Percentiles rank a stretch among this genome's conserved stretches.
phyloP scores from a whole-genome alignment of 2,888 invertebrate genomes.

The Nezara viridula region DNA sequence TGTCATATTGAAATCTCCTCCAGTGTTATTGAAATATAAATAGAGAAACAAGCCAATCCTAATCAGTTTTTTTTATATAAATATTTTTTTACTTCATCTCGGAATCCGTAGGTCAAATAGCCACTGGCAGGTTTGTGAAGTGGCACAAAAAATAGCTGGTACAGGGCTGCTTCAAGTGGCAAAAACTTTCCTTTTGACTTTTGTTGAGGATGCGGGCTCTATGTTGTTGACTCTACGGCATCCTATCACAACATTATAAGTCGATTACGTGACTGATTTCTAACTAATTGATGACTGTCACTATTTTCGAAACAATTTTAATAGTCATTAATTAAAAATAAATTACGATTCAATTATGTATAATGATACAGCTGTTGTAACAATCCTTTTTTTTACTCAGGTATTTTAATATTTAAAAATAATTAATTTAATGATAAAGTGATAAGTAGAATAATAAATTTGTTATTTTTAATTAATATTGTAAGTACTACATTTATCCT shows the following conservation, averaged over 20 bases:
- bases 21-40: neutral
- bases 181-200: constrained; percentile 11
- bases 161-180: constrained; percentile 5
- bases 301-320: neutral
- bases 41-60: neutral
- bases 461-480: too few relatives aligned
- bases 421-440: too few relatives aligned
- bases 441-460: too few relatives aligned
- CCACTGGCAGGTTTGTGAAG: neutral
- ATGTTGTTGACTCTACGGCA: neutral
- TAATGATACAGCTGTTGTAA: neutral
- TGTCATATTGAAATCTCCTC: neutral
- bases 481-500: too few relatives aligned
- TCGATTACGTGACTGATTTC: neutral
- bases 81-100: neutral
- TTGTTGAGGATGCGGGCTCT: constrained; percentile 1
- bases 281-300: neutral
- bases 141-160: neutral
- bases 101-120: neutral
- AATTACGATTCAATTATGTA: neutral
- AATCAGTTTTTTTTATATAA: neutral
- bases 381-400: too few relatives aligned
- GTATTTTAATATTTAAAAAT: too few relatives aligned
- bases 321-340: neutral
- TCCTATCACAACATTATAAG: constrained; percentile 12